Evolutionary conservation across 2,797 vertebrate genomes (phyloP), one percentile per base, ranked within the genome.

Genomic region (Leucoraja ocellata): DNA sequence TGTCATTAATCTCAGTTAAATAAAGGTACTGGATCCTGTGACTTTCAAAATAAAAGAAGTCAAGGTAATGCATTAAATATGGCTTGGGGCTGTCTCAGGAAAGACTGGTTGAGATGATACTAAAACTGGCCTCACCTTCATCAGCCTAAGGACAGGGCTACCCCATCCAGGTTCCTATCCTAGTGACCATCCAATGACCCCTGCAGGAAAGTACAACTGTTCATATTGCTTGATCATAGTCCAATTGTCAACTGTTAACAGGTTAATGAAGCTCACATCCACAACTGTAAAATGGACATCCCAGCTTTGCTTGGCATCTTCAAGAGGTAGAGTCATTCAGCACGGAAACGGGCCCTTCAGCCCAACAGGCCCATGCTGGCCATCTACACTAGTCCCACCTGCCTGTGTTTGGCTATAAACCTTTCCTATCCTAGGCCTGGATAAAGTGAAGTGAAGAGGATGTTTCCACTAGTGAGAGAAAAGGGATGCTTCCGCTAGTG

Each of bases 11-110:
- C 90, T 92, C 90, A 92, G 65, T 92, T 74, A 92, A 92, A 71
- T 76, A 76, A 92, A 92, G 71, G 73, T 28, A 76, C 39, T 74
- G 39, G 90, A 73, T 88, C 84, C 84, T 88, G 61, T 76, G 73
- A 74, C 90, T n/a, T 91, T 76, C 90, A 92, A 74, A 92, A 54
- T 54, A 76, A 76, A 92, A 92, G 90, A 76, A 92, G 90, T 92
- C 46, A 92, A 92, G 71, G 71, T 76, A 76, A 76, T 92, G 90
- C 90, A 92, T 92, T 92, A 92, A 92, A 76, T 92, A 92, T 92
- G 71, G 90, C 39, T 74, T 92, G 68, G 39, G 65, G 84, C 84
- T 36, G 61, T 88, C 84, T 88, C n/a, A n/a, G 63, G 63, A 65
- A 65, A 88, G 18, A 65, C n/a, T 88, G 61, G 63, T 65, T 68